Evolutionary conservation across 2,888 invertebrate genomes (phyloP).

Genomic region (Hyles lineata): DNA sequence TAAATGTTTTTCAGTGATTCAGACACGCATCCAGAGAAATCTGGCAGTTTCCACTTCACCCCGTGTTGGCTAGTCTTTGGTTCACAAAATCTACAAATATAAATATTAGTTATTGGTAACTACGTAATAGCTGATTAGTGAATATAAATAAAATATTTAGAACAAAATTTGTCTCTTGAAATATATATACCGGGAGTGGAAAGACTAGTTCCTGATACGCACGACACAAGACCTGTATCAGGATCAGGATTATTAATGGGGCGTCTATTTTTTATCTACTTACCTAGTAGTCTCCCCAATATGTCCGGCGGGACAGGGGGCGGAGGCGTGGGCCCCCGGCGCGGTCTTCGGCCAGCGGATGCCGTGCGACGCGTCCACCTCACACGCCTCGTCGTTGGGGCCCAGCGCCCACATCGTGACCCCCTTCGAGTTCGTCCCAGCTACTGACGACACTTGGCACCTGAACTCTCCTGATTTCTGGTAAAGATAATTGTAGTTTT

Average conservation of each 20-base stretch:
- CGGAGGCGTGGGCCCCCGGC: constrained; percentile 88
- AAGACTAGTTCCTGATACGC: no score
- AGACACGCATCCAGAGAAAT: constrained; percentile 90
- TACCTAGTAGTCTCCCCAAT: constrained; percentile 75
- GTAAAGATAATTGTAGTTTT: not conserved
- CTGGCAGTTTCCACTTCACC: constrained; percentile 90
- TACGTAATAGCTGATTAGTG: no score
- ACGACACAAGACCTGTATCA: no score
- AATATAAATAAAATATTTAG: no score
- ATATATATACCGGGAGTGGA: no score
- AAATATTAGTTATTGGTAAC: no score
- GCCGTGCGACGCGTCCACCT: constrained; percentile 84
- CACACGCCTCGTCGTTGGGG: constrained; percentile 80
- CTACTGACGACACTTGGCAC: constrained; percentile 88
- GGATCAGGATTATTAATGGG: no score
- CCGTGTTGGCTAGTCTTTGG: constrained; percentile 81
- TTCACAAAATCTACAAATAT: constrained; percentile 70
- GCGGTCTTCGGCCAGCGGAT: constrained; percentile 87
- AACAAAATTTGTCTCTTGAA: no score
- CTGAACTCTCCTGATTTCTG: constrained; percentile 92
- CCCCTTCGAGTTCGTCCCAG: constrained; percentile 77
- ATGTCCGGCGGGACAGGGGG: constrained; percentile 81
- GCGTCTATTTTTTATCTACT: not conserved
- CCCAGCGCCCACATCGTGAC: constrained; percentile 88
- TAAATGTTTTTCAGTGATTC: constrained; percentile 87